Percentiles rank a stretch among this genome's conserved stretches.
Conservation (phyloP, 37 sponge, comb jelly and placozoan species). For the Haliclona indistincta region DNA sequence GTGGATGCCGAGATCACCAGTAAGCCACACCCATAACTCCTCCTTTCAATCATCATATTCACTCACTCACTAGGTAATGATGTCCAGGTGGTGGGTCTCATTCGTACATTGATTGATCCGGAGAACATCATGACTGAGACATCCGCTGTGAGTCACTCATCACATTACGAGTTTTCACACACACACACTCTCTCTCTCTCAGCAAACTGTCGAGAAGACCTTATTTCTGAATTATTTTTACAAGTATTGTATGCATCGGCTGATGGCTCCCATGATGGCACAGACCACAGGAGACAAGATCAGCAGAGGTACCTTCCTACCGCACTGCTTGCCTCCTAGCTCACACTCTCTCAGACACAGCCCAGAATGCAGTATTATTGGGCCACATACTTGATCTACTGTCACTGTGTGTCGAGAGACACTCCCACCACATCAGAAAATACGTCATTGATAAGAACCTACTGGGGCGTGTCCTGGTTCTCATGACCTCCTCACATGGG, state of each 20-base stretch:
- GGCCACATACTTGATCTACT: slow-evolving; percentile 92
- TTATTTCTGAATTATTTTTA: slow-evolving; percentile 94
- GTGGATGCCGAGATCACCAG: slow-evolving; percentile 76
- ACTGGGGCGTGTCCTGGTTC: slow-evolving; percentile 81
- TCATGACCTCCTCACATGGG: slow-evolving; percentile 79
- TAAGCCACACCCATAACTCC: slow-evolving; percentile 8
- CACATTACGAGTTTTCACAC: too few relatives aligned
- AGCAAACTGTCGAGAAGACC: slow-evolving; percentile 73
- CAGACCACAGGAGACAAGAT: slow-evolving; percentile 66
- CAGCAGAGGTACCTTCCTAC: slow-evolving; percentile 68
- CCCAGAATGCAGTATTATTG: slow-evolving; percentile 81
- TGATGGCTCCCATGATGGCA: slow-evolving; percentile 95
- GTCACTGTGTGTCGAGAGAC: slow-evolving; percentile 87
- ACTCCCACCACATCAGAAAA: slow-evolving; percentile 93
- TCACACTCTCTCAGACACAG: slow-evolving; percentile 48
- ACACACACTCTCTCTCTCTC: not conserved
- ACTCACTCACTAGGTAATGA: slow-evolving; percentile 51
- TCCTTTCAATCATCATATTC: not conserved
- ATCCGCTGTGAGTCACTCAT: slow-evolving; percentile 1
- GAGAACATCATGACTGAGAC: slow-evolving; percentile 71
- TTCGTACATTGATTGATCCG: slow-evolving; percentile 88
- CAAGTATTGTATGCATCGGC: slow-evolving; percentile 93
- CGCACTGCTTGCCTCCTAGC: not conserved
- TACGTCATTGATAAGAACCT: slow-evolving; percentile 94
- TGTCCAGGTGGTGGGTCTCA: slow-evolving; percentile 83